Conservation (phyloP, 2,888 invertebrate genomes). For the Cantharis rufa region DNA sequence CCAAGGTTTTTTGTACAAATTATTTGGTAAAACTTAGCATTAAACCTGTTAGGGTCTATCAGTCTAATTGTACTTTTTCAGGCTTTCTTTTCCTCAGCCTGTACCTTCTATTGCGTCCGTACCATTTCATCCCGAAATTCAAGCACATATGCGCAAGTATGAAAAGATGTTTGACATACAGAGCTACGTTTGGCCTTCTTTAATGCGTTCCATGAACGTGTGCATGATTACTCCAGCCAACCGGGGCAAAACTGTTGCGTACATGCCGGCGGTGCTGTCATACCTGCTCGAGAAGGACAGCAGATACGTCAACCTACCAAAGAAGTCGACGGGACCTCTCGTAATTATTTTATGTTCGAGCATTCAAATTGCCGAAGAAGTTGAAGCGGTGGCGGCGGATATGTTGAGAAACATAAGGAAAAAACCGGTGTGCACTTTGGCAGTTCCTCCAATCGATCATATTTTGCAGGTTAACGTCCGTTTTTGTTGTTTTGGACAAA, state of each 20-base stretch:
- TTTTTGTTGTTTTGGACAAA: background rate
- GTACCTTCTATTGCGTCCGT: conserved; percentile 35
- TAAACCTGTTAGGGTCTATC: no score
- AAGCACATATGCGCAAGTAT: conserved; percentile 40
- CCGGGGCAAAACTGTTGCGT: conserved; percentile 74
- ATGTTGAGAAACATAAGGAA: conserved; percentile 54
- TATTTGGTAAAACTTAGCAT: no score
- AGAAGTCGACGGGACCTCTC: conserved; percentile 62
- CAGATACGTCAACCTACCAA: conserved; percentile 45
- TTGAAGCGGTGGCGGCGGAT: conserved; percentile 54
- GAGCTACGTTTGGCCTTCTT: conserved; percentile 71
- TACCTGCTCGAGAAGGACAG: conserved; percentile 60
- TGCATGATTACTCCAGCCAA: conserved; percentile 64
- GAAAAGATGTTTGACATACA: conserved; percentile 62
- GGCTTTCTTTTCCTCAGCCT: conserved; percentile 40
- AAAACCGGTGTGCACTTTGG: conserved; percentile 51
- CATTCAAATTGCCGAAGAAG: conserved; percentile 59
- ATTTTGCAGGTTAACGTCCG: conserved; percentile 39
- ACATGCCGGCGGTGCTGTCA: conserved; percentile 69
- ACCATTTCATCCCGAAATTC: conserved; percentile 43
- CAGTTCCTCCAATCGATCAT: conserved; percentile 52
- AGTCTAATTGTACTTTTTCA: conserved; percentile 26
- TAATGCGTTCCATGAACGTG: conserved; percentile 67
- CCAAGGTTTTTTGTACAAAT: no score
- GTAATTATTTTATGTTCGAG: conserved; percentile 70